A percentile compares a stretch with the other conserved stretches of the same genome.
These are phyloP conservation scores for Tachysurus vachellii DNA, from an alignment of 2,113 vertebrate genomes.

Conservation along the genomic window DNA sequence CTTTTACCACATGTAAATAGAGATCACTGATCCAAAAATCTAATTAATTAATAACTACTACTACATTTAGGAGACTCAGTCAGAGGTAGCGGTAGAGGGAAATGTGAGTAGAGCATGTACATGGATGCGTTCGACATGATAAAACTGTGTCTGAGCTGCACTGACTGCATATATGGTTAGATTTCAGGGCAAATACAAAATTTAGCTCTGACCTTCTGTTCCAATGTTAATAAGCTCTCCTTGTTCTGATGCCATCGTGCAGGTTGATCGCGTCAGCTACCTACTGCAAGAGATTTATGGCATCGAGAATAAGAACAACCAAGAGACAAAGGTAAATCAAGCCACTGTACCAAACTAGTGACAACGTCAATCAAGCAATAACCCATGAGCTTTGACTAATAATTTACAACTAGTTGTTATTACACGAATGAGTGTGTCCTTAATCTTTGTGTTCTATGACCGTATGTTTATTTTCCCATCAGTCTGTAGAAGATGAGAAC, in stretches of 20 bases:
- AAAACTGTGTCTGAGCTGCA: neutral
- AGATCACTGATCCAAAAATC: neutral
- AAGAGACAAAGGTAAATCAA: slow-evolving; percentile 89
- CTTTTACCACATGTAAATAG: neutral
- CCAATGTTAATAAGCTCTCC: neutral
- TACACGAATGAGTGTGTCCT: neutral
- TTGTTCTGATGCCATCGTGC: slow-evolving; percentile 3
- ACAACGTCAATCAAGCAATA: neutral
- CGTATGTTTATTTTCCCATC: slow-evolving; percentile 22
- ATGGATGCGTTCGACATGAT: slow-evolving; percentile 6
- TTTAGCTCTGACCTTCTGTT: neutral
- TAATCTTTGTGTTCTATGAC: neutral
- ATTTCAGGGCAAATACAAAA: neutral
- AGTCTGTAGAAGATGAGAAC: slow-evolving; percentile 94
- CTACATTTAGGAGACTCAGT: neutral
- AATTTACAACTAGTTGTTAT: neutral
- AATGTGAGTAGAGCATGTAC: neutral
- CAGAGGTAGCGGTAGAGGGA: neutral
- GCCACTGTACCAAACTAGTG: neutral
- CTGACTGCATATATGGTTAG: no score
- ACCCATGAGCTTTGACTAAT: neutral
- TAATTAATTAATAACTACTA: neutral
- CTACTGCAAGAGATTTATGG: slow-evolving; percentile 98
- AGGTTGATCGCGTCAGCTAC: slow-evolving; percentile 99
- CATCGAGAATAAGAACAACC: slow-evolving; percentile 99